These are phyloP conservation scores for Lycodopsis pacificus DNA, from an alignment of 2,797 vertebrate genomes.

Conservation along the genomic window DNA sequence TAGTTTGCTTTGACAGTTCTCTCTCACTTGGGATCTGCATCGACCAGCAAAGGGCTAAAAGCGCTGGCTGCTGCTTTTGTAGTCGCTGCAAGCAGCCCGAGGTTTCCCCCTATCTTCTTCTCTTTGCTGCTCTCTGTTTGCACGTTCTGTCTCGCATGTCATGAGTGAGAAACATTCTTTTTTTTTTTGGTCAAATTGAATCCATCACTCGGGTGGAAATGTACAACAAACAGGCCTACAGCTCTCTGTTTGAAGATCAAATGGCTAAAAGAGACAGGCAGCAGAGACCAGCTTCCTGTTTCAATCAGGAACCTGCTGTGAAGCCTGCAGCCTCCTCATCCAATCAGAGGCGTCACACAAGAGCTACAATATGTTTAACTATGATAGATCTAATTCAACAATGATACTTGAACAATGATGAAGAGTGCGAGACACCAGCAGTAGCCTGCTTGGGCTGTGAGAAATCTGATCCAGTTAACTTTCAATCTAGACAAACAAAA, in stretches of 20 bases:
- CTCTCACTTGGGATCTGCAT: constrained; percentile 49
- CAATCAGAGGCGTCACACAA: constrained; percentile 43
- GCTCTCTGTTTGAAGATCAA: constrained; percentile 67
- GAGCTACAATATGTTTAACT: constrained; percentile 21
- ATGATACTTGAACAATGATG: constrained; percentile 13
- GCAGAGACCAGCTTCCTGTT: constrained; percentile 39
- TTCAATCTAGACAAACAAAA: constrained; percentile 28
- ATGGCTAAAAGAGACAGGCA: constrained; percentile 43
- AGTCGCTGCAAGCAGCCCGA: constrained; percentile 37
- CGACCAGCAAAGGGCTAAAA: constrained; percentile 53
- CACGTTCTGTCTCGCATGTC: constrained; percentile 45
- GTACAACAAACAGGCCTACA: constrained; percentile 55
- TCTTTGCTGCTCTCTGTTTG: constrained; percentile 32
- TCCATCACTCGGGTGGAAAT: constrained; percentile 47
- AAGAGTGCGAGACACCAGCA: constrained; percentile 13
- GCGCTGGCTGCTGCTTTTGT: constrained; percentile 40
- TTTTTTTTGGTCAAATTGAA: constrained; percentile 40
- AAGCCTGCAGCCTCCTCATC: constrained; percentile 54
- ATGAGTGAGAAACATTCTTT: constrained; percentile 41
- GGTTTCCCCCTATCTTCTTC: constrained; percentile 35
- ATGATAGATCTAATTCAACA: constrained; percentile 48
- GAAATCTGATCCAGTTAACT: constrained; percentile 18
- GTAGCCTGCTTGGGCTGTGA: neutral
- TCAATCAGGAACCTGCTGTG: constrained; percentile 54
- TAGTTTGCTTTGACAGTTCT: constrained; percentile 52